Percentiles rank a stretch among this genome's conserved stretches.
phyloP scores from a whole-genome alignment of 2,888 invertebrate species.

The Sminthurinus aureus region DNA sequence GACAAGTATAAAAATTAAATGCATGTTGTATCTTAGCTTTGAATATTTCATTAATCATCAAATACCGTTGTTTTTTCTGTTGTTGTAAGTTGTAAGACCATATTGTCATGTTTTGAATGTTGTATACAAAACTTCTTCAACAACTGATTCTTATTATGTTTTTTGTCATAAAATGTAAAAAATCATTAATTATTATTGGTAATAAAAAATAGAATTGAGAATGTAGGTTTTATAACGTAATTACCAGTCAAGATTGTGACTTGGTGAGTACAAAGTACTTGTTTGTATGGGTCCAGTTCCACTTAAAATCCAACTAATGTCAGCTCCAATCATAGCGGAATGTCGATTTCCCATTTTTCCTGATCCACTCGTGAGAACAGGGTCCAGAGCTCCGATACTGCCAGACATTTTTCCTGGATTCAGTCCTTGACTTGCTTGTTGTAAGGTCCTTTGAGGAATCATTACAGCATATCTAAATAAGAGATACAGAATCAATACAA shows the following conservation, averaged over 20 bases:
- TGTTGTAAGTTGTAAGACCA: too few species aligned
- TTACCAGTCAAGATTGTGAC: slow-evolving; percentile 12
- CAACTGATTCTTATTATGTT: too few species aligned
- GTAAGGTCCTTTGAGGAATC: slow-evolving; percentile 61
- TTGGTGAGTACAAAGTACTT: slow-evolving; percentile 62
- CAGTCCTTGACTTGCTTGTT: slow-evolving; percentile 30
- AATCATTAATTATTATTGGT: too few species aligned
- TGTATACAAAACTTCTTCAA: too few species aligned
- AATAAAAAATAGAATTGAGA: neutral
- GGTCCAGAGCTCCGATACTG: slow-evolving; percentile 38
- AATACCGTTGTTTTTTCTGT: too few species aligned
- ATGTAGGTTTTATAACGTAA: neutral
- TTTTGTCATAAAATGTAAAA: too few species aligned
- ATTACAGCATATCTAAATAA: slow-evolving; percentile 67
- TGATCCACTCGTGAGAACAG: slow-evolving; percentile 43
- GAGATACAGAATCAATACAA: too few species aligned
- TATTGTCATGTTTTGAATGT: too few species aligned
- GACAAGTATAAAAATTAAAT: too few species aligned
- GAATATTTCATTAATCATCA: too few species aligned
- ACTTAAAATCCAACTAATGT: slow-evolving; percentile 79
- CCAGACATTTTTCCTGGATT: neutral
- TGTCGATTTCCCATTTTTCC: slow-evolving; percentile 54
- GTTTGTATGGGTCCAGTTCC: slow-evolving; percentile 71
- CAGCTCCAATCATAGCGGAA: slow-evolving; percentile 66
- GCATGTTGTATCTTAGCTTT: too few species aligned